Base-by-base conservation (phyloP, 2,797 vertebrate genomes). In the Onychomys leucogaster region DNA sequence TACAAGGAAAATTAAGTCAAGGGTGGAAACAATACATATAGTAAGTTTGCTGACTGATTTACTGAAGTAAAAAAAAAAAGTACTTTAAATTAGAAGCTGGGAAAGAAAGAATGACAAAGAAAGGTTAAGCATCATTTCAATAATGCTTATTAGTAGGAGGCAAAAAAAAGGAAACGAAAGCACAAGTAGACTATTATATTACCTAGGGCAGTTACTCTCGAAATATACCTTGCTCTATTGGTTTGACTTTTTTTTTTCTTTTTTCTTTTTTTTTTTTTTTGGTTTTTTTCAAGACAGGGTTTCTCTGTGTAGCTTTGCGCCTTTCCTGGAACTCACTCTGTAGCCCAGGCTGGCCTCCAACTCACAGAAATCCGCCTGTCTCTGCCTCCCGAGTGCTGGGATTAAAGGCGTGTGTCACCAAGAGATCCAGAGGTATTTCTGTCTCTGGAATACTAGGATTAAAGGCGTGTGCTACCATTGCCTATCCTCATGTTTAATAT, bases 151-250 rank as follows among this genome's bases (percentile, higher is more conserved):
- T 32, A 85, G 75, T 37, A 91, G 43, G 37, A 92, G 73, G 10
- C 43, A 49, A 71, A 81, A 1, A 75, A 11, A 57, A 37, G 77
- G 85, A 86, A 89, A 46, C 43, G 57, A 80, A 90, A 91, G n/a
- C 52, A 46, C 8, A 69, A 80, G 23, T 75, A 46, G 57, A 90
- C 29, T 88, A 75, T 83, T 76, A 61, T 88, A 73, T 77, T 57
- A 69, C 34, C n/a, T 59, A 80, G 16, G 92, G 5, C 94, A 57
- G 32, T 2, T 34, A 71, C 55, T 77, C 90, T 84, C 88, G 61
- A 78, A 95, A 92, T 76, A 77, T n/a, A 71, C 52, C 8, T 93
- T 93, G 10, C 46, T 95, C 94, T 89, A 65, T 25, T 91, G 59
- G 92, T 67, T 92, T 88, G 37, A 89, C 34, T 84, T 65, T 46